Percentiles rank a stretch among this genome's conserved stretches.
Evolutionary conservation across 2,113 vertebrate genomes (phyloP).

Genomic region (Dromiciops gliroides): DNA sequence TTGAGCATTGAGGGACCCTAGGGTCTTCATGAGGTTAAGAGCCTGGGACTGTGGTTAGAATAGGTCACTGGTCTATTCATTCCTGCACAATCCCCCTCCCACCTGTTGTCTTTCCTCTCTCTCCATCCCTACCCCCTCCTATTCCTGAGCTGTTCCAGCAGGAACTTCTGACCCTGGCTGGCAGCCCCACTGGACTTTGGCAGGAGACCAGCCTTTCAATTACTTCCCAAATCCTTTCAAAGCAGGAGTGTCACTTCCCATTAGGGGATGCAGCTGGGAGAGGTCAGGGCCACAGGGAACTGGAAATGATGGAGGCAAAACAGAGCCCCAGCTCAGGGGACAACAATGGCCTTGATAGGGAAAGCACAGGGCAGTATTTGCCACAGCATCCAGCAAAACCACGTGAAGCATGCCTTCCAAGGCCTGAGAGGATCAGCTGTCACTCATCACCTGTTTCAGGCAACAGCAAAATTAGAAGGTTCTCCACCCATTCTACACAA

Average conservation of each 20-base stretch:
- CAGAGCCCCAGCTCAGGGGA: not conserved
- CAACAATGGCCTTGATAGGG: not conserved
- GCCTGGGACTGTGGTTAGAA: not conserved
- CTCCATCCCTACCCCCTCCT: not conserved
- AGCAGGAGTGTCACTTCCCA: not conserved
- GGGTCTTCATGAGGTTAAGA: not conserved
- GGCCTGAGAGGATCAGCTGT: not conserved
- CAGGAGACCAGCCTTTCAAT: not conserved
- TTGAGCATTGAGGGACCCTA: not conserved
- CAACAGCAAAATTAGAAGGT: not conserved
- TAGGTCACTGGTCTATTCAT: not conserved
- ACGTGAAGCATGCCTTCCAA: not conserved
- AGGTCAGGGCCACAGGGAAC: not conserved
- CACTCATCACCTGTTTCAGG: not conserved
- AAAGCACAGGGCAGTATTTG: not conserved
- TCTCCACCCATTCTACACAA: not conserved
- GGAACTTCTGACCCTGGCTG: not conserved
- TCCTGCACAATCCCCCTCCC: not conserved
- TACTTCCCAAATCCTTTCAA: not conserved
- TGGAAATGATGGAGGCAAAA: not conserved
- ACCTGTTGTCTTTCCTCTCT: not conserved
- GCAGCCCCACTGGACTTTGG: not conserved
- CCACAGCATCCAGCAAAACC: not conserved
- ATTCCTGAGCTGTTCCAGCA: not conserved
- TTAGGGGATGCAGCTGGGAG: slow-evolving; percentile 1